Percentiles rank a stretch among this genome's conserved stretches.
Conservation (phyloP, 1,140 invertebrate species). For the Platorchestia sp. region DNA sequence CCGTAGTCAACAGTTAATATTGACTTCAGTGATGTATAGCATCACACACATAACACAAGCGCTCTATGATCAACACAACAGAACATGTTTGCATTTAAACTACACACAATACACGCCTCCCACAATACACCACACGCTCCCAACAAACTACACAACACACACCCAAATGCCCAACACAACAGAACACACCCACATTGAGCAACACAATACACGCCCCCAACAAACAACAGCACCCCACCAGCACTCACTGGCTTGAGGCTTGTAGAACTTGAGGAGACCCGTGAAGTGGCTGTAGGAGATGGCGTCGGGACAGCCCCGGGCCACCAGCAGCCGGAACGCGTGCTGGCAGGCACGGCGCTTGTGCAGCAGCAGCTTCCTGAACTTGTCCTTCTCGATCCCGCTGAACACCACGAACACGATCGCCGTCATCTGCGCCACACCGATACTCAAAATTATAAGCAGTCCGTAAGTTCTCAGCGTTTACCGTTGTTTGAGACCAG, state of each 20-base stretch:
- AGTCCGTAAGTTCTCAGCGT: no score
- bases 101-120: no score
- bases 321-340: conserved; percentile 84
- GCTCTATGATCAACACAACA: no score
- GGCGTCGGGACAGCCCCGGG: conserved; percentile 77
- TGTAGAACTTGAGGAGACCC: conserved; percentile 84
- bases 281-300: conserved; percentile 85
- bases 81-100: no score
- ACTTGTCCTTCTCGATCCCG: conserved; percentile 88
- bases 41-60: no score
- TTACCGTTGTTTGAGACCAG: not conserved
- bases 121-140: no score
- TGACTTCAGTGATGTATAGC: no score
- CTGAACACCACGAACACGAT: conserved; percentile 94
- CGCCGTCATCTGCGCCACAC: conserved; percentile 79
- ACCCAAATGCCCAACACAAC: no score
- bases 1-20: no score
- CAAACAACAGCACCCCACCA: not conserved
- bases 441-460: conserved; percentile 70
- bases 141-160: no score
- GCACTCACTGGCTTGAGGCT: conserved; percentile 80
- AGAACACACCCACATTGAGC: no score
- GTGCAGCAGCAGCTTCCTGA: conserved; percentile 86
- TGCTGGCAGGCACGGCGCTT: conserved; percentile 86
- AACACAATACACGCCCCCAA: no score